phyloP scores from a whole-genome alignment of 2,113 vertebrate species.

The Zapornia atra region DNA sequence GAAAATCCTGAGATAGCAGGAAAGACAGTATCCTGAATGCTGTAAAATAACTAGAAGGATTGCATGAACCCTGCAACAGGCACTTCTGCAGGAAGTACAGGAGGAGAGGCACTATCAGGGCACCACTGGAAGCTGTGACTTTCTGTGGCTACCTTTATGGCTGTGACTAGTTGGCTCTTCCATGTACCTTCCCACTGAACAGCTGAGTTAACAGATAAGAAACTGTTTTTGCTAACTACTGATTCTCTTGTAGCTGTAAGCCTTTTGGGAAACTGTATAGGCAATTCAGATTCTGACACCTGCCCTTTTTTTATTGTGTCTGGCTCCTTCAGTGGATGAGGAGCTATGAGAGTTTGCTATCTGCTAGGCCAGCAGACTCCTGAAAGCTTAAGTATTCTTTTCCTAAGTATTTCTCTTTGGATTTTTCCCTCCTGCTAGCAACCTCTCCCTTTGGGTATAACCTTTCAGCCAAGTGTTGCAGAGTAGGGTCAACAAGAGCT shows the following conservation, averaged over 20 bases:
- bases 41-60: neutral
- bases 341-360: neutral
- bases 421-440: neutral
- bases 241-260: neutral
- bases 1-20: neutral
- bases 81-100: neutral
- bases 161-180: neutral
- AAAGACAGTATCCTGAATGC: neutral
- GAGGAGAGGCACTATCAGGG: neutral
- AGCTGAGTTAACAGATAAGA: neutral
- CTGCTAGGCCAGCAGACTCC: neutral
- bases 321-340: neutral
- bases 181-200: neutral
- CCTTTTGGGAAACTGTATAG: neutral
- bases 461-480: conserved; percentile 10
- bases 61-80: neutral
- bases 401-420: neutral
- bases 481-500: conserved; percentile 32
- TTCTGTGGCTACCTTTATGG: neutral
- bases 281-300: neutral
- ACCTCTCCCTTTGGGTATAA: conserved; percentile 28
- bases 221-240: neutral
- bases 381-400: neutral
- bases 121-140: neutral
- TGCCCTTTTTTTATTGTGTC: neutral